These are phyloP conservation scores for Catamblyrhynchus diadema DNA, from an alignment of 2,797 vertebrate genomes.

Conservation along the genomic window DNA sequence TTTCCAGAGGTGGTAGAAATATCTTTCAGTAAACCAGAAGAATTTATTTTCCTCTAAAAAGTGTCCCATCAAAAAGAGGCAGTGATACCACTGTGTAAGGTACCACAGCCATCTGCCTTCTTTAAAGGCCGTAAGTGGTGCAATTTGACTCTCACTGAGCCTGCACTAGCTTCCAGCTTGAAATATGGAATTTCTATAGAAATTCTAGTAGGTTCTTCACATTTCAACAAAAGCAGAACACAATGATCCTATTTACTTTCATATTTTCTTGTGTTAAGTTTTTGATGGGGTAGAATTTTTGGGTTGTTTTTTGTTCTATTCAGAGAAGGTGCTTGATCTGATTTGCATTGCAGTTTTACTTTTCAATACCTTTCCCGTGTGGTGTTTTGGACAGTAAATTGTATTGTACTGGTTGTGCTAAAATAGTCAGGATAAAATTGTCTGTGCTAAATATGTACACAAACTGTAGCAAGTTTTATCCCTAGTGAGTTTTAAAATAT, in stretches of 20 bases:
- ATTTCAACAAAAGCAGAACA: neutral
- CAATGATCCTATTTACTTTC: neutral
- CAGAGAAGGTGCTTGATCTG: neutral
- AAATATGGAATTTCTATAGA: neutral
- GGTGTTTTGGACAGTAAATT: neutral
- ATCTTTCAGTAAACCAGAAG: neutral
- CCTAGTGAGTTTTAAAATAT: neutral
- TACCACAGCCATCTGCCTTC: accelerated
- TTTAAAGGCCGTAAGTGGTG: neutral
- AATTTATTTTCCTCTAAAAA: neutral
- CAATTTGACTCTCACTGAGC: neutral
- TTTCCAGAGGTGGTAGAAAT: neutral
- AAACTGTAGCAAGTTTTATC: neutral
- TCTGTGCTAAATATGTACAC: neutral
- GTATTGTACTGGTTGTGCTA: neutral
- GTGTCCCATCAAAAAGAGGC: neutral
- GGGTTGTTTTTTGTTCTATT: neutral
- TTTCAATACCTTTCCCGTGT: neutral
- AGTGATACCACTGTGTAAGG: neutral
- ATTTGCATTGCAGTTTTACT: neutral
- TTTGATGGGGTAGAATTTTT: neutral
- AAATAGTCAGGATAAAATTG: neutral
- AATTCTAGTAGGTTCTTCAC: neutral
- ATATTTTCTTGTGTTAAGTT: neutral
- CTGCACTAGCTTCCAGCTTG: neutral